Evolutionary conservation across 2,888 invertebrate genomes (phyloP), one percentile per base, ranked within the genome.

Genomic region (Mythimna albipuncta): DNA sequence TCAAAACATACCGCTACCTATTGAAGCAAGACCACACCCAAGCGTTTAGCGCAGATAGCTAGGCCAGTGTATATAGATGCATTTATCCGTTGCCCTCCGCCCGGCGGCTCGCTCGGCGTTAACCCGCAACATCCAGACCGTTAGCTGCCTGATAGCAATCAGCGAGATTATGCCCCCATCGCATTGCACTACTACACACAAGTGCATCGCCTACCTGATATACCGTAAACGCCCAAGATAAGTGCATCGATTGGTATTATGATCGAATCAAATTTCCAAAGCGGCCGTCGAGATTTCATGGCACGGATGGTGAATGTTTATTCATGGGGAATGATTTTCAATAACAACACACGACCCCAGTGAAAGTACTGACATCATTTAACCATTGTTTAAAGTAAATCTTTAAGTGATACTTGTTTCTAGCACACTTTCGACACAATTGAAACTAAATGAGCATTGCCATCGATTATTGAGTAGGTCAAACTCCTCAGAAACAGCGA

Each of bases 141-240:
- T 88, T 88, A 88, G 84, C 76, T 69, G 78, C 75, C 82, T 87
- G 92, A 93, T 92, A 90, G 90, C 86, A 90, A 93, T 93, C 92
- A 89, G 74, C 81, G 80, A 91, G 91, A 92, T 91, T 91, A 87
- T 89, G 88, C 89, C 86, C 88, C 81, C 85, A 85, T 79, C 87
- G 75, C 80, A 78, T 70, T 81, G 74, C 72, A 85, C 82, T 77
- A 77, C 73, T 79, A 75, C 73, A 85, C 81, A 78, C 80, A 78
- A 85, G 59, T 72, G 75, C 77, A 74, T 69, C 68, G 66, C 61
- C 65, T 74, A 81, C 82, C 77, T 84, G 85, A 83, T 84, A 78
- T 77, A 77, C 73, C 80, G 83, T 80, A 82, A 77, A 79, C 82
- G 79, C 81, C 72, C 67, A 64, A 85, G 82, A 79, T 77, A 79